Evolutionary conservation across 2,888 invertebrate genomes (phyloP).

Genomic region (Dolichopus griseipennis): DNA sequence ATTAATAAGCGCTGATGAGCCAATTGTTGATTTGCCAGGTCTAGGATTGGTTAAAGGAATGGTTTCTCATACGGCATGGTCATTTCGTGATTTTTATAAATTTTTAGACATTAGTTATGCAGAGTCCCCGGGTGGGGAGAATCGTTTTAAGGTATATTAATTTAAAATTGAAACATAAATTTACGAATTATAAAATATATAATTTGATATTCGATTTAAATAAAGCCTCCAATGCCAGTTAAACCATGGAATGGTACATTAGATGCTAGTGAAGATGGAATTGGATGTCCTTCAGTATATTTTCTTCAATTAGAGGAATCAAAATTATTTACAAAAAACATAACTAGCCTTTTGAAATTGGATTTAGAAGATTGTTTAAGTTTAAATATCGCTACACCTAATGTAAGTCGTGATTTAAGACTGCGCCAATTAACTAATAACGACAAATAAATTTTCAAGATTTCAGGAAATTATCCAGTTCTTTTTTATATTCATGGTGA

Average conservation of each 20-base stretch:
- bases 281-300: slow-evolving; percentile 35
- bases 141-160: slow-evolving; percentile 36
- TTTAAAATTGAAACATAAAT: not conserved
- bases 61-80: slow-evolving; percentile 34
- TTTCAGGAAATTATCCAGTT: slow-evolving; percentile 34
- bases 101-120: slow-evolving; percentile 40
- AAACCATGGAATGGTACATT: slow-evolving; percentile 36
- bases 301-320: slow-evolving; percentile 10
- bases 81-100: slow-evolving; percentile 33
- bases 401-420: slow-evolving; percentile 22
- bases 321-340: not conserved
- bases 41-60: slow-evolving; percentile 34
- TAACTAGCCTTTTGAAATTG: slow-evolving; percentile 22
- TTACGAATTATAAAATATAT: not conserved
- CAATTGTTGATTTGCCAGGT: slow-evolving; percentile 33
- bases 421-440: not conserved
- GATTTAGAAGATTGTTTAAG: slow-evolving; percentile 40
- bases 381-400: slow-evolving; percentile 36
- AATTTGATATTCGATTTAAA: not conserved
- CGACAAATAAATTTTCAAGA: slow-evolving; percentile 14
- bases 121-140: slow-evolving; percentile 34
- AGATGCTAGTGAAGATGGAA: slow-evolving; percentile 34
- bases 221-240: slow-evolving; percentile 33
- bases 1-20: slow-evolving; percentile 22
- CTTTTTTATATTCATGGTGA: slow-evolving; percentile 44